phyloP scores from a whole-genome alignment of 2,797 vertebrate genomes.

The Hydrocynus forskahlii region DNA sequence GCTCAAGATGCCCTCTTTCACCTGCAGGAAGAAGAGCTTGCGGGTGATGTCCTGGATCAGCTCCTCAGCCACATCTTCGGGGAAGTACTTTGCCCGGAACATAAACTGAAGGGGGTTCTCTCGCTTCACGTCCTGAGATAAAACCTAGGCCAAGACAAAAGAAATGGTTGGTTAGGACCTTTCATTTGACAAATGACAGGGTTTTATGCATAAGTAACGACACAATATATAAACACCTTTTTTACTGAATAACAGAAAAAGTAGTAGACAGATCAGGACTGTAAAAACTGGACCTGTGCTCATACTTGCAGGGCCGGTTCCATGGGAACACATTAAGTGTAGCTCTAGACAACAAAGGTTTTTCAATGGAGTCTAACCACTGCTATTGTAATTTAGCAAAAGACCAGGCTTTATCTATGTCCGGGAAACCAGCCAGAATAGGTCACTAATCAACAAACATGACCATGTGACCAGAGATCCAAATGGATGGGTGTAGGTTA shows the following conservation, averaged over 20 bases:
- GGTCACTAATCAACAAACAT: conserved; percentile 21
- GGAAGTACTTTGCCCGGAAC: conserved; percentile 96
- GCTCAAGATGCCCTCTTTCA: conserved; percentile 93
- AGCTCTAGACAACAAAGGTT: conserved; percentile 25
- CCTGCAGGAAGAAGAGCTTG: conserved; percentile 95
- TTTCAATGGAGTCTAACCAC: conserved; percentile 33
- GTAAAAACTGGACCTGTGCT: background rate
- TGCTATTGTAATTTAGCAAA: conserved; percentile 37
- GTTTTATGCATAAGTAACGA: background rate
- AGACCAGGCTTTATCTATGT: conserved; percentile 36
- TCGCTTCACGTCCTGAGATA: conserved; percentile 89
- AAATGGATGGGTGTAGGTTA: conserved; percentile 19
- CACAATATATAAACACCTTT: background rate
- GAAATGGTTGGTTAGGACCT: background rate
- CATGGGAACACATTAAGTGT: conserved; percentile 1
- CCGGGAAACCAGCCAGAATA: conserved; percentile 41
- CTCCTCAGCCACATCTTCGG: conserved; percentile 94
- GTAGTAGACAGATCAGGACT: background rate
- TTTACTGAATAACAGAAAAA: background rate
- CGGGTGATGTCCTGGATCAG: conserved; percentile 97
- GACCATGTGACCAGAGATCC: conserved; percentile 33
- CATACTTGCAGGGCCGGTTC: conserved; percentile 34
- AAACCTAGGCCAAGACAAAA: conserved; percentile 72
- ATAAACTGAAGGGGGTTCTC: conserved; percentile 94
- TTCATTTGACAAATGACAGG: background rate